A percentile compares a stretch with the other conserved stretches of the same genome.
These are phyloP conservation scores for Oncorhynchus mykiss DNA, from an alignment of 2,113 vertebrate genomes.

Conservation along the genomic window DNA sequence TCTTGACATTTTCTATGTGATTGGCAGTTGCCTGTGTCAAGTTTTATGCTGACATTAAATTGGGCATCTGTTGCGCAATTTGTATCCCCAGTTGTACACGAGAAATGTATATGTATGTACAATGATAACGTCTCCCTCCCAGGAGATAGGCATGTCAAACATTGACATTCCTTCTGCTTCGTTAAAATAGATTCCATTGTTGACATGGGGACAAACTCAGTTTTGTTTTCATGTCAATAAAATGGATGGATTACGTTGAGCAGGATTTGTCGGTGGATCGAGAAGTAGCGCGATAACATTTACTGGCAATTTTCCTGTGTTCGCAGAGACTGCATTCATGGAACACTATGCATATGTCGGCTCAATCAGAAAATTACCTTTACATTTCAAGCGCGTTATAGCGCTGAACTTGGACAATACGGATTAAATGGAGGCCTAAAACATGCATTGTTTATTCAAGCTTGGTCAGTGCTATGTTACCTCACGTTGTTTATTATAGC, in stretches of 20 bases:
- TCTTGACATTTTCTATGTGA: slow-evolving; percentile 42
- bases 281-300: no score
- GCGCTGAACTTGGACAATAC: no score
- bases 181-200: slow-evolving; percentile 1
- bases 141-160: neutral
- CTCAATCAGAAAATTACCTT: no score
- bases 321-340: no score
- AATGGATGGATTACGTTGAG: slow-evolving; percentile 1
- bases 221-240: neutral
- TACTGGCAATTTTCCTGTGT: no score
- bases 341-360: no score
- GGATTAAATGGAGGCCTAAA: no score
- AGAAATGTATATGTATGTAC: neutral
- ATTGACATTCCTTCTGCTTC: neutral
- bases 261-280: no score
- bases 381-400: no score
- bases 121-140: slow-evolving; percentile 9
- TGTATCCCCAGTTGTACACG: slow-evolving; percentile 26
- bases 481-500: no score
- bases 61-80: slow-evolving; percentile 43
- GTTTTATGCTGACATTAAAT: slow-evolving; percentile 38
- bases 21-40: slow-evolving; percentile 32
- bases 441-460: no score
- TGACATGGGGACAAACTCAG: neutral
- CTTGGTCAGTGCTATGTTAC: no score